Percentiles rank a stretch among this genome's conserved stretches.
phyloP scores from a whole-genome alignment of 2,888 invertebrate genomes.

The Drosophila macrospina region DNA sequence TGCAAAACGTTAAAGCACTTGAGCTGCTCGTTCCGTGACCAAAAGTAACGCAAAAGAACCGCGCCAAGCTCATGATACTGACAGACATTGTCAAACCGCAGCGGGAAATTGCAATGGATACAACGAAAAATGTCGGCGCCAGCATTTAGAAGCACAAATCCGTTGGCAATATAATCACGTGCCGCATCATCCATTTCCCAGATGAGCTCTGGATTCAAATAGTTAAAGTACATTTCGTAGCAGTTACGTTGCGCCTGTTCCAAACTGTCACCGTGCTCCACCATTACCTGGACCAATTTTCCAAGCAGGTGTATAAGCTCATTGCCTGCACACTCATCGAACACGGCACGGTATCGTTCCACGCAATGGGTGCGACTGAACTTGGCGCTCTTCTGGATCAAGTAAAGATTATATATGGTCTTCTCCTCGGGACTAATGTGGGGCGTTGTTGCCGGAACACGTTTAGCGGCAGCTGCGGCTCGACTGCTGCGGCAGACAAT shows the following conservation, averaged over 20 bases:
- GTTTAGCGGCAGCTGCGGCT: constrained; percentile 31
- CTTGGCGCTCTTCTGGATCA: constrained; percentile 84
- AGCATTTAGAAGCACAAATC: constrained; percentile 82
- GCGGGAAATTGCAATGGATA: constrained; percentile 83
- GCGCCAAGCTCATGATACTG: constrained; percentile 84
- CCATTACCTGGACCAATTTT: constrained; percentile 82
- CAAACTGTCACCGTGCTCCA: constrained; percentile 83
- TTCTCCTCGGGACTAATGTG: constrained; percentile 84
- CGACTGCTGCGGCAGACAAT: constrained; percentile 78
- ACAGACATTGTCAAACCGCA: constrained; percentile 83
- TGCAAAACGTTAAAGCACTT: constrained; percentile 84
- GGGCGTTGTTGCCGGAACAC: constrained; percentile 38
- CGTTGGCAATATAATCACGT: constrained; percentile 84
- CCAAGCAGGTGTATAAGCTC: constrained; percentile 83
- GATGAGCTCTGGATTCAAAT: constrained; percentile 84
- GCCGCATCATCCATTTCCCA: constrained; percentile 85
- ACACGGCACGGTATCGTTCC: constrained; percentile 84
- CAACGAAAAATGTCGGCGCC: constrained; percentile 81
- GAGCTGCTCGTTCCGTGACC: constrained; percentile 85
- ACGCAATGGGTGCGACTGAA: constrained; percentile 84
- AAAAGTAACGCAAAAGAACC: constrained; percentile 83
- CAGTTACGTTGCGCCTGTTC: constrained; percentile 83
- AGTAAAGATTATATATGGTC: constrained; percentile 84
- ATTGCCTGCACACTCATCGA: constrained; percentile 84
- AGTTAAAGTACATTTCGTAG: constrained; percentile 85